phyloP scores from a whole-genome alignment of 2,888 invertebrate genomes.

The Amaurobius ferox region DNA sequence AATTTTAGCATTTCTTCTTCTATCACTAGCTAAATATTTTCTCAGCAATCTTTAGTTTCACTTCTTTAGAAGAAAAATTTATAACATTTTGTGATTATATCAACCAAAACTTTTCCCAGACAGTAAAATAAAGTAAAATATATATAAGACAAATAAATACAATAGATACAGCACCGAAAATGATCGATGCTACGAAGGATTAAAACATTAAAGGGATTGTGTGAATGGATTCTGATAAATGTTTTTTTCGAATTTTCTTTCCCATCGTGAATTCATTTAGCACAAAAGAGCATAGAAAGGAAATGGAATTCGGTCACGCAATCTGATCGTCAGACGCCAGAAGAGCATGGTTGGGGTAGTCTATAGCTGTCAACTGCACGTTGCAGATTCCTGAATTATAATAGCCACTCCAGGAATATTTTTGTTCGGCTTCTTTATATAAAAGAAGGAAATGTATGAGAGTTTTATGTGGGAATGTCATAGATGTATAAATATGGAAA shows the following conservation, averaged over 20 bases:
- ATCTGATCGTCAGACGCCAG: background rate
- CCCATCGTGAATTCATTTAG: background rate
- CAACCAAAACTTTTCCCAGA: no score
- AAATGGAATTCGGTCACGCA: background rate
- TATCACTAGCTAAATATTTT: no score
- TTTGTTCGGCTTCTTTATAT: background rate
- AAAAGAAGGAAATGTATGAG: no score
- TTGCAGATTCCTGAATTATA: background rate
- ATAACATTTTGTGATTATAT: no score
- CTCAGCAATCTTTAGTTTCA: no score
- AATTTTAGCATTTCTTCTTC: no score
- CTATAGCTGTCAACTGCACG: slow-evolving; percentile 4
- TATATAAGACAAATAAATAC: background rate
- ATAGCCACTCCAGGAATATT: background rate
- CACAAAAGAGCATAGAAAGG: background rate
- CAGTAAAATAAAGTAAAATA: no score
- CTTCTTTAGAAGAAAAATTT: no score
- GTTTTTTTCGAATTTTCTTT: background rate
- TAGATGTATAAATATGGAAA: no score
- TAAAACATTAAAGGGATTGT: background rate
- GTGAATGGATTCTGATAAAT: background rate
- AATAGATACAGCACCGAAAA: background rate
- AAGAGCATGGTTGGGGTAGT: background rate
- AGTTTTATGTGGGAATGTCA: no score
- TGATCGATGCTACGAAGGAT: background rate